A percentile compares a stretch with the other conserved stretches of the same genome.
These are phyloP conservation scores for Catamblyrhynchus diadema DNA, from an alignment of 2,797 vertebrate species.

Conservation along the genomic window DNA sequence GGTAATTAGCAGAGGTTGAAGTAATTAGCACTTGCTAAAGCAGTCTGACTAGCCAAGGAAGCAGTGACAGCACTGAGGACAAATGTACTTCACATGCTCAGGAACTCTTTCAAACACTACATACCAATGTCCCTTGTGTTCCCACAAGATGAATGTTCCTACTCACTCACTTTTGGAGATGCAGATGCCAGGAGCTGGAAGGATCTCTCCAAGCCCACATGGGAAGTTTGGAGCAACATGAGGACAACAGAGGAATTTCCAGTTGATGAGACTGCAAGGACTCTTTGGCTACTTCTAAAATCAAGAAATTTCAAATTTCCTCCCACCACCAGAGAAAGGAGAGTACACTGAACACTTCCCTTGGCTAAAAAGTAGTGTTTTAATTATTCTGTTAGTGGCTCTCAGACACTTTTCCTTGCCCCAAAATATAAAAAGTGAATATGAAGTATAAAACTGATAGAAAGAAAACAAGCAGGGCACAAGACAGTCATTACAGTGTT, in stretches of 20 bases:
- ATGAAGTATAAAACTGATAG: background rate
- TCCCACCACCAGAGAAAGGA: background rate
- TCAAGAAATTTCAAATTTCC: background rate
- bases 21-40: background rate
- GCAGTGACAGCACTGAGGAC: background rate
- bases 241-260: background rate
- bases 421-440: background rate
- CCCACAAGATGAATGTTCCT: background rate
- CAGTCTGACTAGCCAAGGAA: background rate
- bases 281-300: background rate
- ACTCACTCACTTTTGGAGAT: background rate
- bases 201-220: background rate
- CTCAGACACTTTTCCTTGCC: background rate
- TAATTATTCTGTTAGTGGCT: background rate
- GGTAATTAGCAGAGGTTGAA: background rate
- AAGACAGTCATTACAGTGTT: background rate
- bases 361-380: background rate
- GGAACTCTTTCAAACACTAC: background rate
- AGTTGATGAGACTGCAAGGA: background rate
- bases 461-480: background rate
- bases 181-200: background rate
- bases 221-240: background rate
- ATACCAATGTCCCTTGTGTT: background rate
- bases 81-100: background rate
- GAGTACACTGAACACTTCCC: background rate